These are phyloP conservation scores for Tyrophagus putrescentiae DNA, from an alignment of 1,140 invertebrate species.

Conservation along the genomic window DNA sequence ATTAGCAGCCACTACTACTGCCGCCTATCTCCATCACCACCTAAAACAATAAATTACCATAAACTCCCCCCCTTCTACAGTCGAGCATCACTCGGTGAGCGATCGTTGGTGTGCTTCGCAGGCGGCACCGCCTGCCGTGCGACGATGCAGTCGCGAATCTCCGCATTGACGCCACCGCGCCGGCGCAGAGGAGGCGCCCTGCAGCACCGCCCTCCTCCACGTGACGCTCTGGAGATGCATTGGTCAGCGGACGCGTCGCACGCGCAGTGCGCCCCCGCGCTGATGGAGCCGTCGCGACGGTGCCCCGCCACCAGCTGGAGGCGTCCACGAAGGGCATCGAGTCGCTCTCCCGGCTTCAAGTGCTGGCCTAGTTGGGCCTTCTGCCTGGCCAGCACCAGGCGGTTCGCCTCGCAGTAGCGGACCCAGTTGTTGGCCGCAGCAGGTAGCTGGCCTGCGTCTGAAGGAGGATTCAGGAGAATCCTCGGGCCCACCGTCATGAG, in stretches of 20 bases:
- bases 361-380: background rate
- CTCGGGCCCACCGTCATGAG: no score
- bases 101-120: no score
- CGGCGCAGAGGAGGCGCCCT: constrained; percentile 56
- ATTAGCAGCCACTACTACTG: no score
- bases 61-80: no score
- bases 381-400: constrained; percentile 38
- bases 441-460: no score
- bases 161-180: constrained; percentile 48
- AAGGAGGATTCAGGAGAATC: no score
- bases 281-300: constrained; percentile 62
- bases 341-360: background rate
- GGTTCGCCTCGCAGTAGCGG: constrained; percentile 65
- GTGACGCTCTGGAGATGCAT: constrained; percentile 65
- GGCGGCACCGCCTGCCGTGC: constrained; percentile 29
- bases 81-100: no score
- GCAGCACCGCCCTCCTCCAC: constrained; percentile 58
- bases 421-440: constrained; percentile 69
- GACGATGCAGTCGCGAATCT: constrained; percentile 56
- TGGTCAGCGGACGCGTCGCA: constrained; percentile 58
- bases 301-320: constrained; percentile 54
- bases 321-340: constrained; percentile 32
- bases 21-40: no score
- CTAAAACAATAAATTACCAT: no score
- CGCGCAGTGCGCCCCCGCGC: constrained; percentile 55